phyloP scores from a whole-genome alignment of 2,797 vertebrate species.

The Trematomus bernacchii region DNA sequence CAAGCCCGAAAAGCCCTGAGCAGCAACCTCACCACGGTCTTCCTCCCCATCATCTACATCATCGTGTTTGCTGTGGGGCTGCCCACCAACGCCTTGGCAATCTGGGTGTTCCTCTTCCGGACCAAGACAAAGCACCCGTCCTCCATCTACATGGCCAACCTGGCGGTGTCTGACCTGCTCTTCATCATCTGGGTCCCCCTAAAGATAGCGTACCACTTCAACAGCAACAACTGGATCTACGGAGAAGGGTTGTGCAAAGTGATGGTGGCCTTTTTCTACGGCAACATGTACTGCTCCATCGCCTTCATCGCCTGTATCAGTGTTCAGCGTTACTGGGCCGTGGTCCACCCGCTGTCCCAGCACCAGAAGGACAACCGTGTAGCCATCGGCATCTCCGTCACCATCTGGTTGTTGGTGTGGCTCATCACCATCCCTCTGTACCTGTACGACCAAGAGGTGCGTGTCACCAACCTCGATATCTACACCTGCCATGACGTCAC shows the following conservation, averaged over 20 bases:
- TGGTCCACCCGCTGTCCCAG: slow-evolving; percentile 88
- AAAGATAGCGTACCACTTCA: slow-evolving; percentile 92
- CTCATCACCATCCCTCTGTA: slow-evolving; percentile 77
- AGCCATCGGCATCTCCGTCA: slow-evolving; percentile 76
- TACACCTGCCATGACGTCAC: slow-evolving; percentile 92
- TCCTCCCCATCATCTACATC: slow-evolving; percentile 92
- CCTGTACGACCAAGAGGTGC: slow-evolving; percentile 88
- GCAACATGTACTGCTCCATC: slow-evolving; percentile 96
- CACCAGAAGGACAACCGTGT: slow-evolving; percentile 44
- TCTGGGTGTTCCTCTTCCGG: slow-evolving; percentile 90
- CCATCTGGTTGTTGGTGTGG: slow-evolving; percentile 87
- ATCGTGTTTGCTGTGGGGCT: slow-evolving; percentile 88
- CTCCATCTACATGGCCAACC: slow-evolving; percentile 92
- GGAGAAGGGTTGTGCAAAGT: slow-evolving; percentile 89
- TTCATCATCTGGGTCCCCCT: slow-evolving; percentile 90
- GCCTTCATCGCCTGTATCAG: slow-evolving; percentile 92
- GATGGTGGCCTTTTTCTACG: slow-evolving; percentile 91
- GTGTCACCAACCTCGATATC: slow-evolving; percentile 78
- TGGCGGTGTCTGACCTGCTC: slow-evolving; percentile 91
- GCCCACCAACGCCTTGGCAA: slow-evolving; percentile 88
- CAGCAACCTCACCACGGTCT: slow-evolving; percentile 88
- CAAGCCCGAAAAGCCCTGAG: slow-evolving; percentile 76
- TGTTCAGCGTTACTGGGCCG: slow-evolving; percentile 91
- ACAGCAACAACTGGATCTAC: slow-evolving; percentile 90
- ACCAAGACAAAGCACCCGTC: slow-evolving; percentile 91